Base-by-base conservation (phyloP, 2,888 invertebrate genomes). In the Bellardia pandia region DNA sequence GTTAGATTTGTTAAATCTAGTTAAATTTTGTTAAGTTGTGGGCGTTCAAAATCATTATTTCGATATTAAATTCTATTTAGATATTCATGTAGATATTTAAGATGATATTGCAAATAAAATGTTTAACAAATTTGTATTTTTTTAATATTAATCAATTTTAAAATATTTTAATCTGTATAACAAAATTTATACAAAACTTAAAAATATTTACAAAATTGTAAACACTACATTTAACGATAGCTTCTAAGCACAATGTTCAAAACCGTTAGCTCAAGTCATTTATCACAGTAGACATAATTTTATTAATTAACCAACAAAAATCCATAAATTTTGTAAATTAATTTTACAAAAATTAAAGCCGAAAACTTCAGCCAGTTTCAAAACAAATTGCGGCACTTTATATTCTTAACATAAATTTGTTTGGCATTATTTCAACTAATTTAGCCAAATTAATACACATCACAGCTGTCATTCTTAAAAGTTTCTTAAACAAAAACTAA, bases 361-460 rank as follows among this genome's bases (percentile, higher is more conserved):
- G 14, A 51, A 48, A 48, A 13, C 30, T 48, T 53, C 45, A 45
- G 45, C n/a, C 37, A 75, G 33, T 51, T 16, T 64, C n/a, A n/a
- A 14, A 64, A 64, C 11, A 37, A 37, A 23, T 40, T 40, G 13
- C 48, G 23, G 76, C 40, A 53, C 33, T 68, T 79, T 51, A 40
- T 72, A 42, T 62, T 51, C n/a, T 30, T 16, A 79, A 51, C 69
- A 60, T 16, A 64, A 53, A 53, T 42, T 56, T 42, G 66, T 42
- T 60, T 60, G 68, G 33, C 82, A 69, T 69, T 69, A 76, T 53
- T 76, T 60, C 42, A 69, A 62, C 75, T 56, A 75, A 75, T 68
- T 82, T 68, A 60, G 23, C 30, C 13, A 78, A 74, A 66, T 66
- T 23, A 84, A 84, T 71, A 83, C 23, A 84, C 51, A n/a, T 53